These are phyloP conservation scores for Lytechinus pictus DNA, from an alignment of 35 echinoderm and acorn worm genomes.

Conservation along the genomic window DNA sequence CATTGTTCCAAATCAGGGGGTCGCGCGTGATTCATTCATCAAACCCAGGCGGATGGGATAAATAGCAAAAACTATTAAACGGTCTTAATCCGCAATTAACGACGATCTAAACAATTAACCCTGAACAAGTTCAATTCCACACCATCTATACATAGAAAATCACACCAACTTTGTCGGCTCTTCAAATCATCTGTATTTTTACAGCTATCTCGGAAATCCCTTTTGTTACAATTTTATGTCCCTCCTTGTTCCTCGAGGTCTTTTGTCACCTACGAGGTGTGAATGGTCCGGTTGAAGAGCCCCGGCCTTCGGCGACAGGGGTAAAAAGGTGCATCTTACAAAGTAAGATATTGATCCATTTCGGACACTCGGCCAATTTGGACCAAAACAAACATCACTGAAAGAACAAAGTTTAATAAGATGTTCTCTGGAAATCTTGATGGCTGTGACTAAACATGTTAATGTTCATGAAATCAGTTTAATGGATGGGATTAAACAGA, in stretches of 20 bases:
- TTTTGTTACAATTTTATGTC: constrained; percentile 19
- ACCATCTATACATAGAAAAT: constrained; percentile 13
- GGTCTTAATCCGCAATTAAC: not conserved
- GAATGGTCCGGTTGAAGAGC: not conserved
- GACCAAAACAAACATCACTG: constrained; percentile 32
- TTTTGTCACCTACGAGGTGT: not conserved
- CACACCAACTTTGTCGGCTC: not conserved
- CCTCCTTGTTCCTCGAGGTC: not conserved
- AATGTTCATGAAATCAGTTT: not conserved
- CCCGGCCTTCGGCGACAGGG: not conserved
- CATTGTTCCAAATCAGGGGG: constrained; percentile 21
- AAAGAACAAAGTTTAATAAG: not conserved
- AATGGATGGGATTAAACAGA: not conserved
- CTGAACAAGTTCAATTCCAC: not conserved
- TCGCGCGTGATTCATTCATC: constrained; percentile 9
- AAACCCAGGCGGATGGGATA: not conserved
- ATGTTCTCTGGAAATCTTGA: not conserved
- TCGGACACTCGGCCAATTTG: not conserved
- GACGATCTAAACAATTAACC: not conserved
- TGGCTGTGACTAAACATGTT: not conserved
- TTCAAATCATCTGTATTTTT: constrained; percentile 3
- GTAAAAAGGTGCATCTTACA: constrained; percentile 42
- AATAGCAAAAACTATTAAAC: not conserved
- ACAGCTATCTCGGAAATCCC: constrained; percentile 1
- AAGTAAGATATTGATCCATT: constrained; percentile 38